Percentiles rank a stretch among this genome's conserved stretches.
These are phyloP conservation scores for Cebus imitator DNA, from an alignment of 2,113 vertebrate genomes.

Conservation along the genomic window DNA sequence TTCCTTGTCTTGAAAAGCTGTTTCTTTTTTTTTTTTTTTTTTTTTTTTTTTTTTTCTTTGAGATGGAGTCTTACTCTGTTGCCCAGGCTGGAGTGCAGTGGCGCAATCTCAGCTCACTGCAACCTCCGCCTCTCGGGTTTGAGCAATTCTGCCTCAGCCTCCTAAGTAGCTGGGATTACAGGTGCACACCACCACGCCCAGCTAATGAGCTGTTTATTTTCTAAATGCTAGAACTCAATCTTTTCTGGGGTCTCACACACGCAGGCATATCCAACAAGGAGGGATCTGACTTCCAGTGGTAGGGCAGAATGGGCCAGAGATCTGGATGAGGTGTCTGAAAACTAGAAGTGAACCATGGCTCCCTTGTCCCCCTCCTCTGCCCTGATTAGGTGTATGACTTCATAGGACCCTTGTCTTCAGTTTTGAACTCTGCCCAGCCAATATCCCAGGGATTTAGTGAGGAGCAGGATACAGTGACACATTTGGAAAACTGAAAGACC, in stretches of 20 bases:
- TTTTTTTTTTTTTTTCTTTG: neutral
- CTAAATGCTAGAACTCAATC: neutral
- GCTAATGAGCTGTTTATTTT: neutral
- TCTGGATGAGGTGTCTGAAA: neutral
- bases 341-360: neutral
- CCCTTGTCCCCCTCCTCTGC: neutral
- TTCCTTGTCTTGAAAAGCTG: neutral
- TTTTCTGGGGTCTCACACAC: neutral
- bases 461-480: neutral
- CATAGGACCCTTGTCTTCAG: neutral
- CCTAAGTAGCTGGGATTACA: too few species aligned
- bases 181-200: too few species aligned
- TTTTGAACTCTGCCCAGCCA: neutral
- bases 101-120: too few species aligned
- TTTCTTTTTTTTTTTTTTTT: neutral
- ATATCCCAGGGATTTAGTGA: neutral
- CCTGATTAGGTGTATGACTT: neutral
- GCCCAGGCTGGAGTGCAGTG: too few species aligned
- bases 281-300: neutral
- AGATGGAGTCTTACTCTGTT: too few species aligned
- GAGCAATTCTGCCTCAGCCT: too few species aligned
- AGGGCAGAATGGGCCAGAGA: neutral
- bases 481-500: neutral
- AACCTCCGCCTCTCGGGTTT: too few species aligned
- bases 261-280: neutral